Evolutionary conservation across 1,140 invertebrate genomes (phyloP).

Genomic region (Conus betulinus): DNA sequence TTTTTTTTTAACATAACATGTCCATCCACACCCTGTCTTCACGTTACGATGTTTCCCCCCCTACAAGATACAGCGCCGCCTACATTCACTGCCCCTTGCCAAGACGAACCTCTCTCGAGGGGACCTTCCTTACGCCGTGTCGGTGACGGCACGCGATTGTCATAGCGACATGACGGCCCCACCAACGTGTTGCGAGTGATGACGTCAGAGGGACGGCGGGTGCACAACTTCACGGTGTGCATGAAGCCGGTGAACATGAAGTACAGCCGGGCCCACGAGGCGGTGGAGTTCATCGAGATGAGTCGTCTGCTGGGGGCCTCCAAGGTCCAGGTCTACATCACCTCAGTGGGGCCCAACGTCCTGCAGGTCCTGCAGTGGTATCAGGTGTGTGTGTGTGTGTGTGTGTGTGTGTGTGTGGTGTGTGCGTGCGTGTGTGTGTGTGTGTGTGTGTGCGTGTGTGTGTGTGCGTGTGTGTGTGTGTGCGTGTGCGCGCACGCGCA

Average conservation of each 20-base stretch:
- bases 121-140: neutral
- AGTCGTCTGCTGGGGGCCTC: neutral
- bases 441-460: too few species aligned
- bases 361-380: neutral
- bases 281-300: neutral
- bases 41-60: too few species aligned
- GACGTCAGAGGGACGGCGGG: neutral
- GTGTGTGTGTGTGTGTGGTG: too few species aligned
- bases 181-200: neutral
- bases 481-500: too few species aligned
- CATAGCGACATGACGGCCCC: neutral
- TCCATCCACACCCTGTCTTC: too few species aligned
- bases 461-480: too few species aligned
- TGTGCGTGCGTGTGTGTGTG: too few species aligned
- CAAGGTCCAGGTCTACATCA: neutral
- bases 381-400: neutral
- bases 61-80: neutral
- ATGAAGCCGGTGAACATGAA: neutral
- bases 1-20: too few species aligned
- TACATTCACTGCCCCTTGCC: neutral
- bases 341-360: neutral
- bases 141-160: neutral
- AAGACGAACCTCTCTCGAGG: too few species aligned
- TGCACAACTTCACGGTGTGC: neutral
- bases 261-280: neutral